A percentile compares a stretch with the other conserved stretches of the same genome.
These are phyloP conservation scores for Patella vulgata DNA, from an alignment of 1,140 invertebrate genomes.

Conservation along the genomic window DNA sequence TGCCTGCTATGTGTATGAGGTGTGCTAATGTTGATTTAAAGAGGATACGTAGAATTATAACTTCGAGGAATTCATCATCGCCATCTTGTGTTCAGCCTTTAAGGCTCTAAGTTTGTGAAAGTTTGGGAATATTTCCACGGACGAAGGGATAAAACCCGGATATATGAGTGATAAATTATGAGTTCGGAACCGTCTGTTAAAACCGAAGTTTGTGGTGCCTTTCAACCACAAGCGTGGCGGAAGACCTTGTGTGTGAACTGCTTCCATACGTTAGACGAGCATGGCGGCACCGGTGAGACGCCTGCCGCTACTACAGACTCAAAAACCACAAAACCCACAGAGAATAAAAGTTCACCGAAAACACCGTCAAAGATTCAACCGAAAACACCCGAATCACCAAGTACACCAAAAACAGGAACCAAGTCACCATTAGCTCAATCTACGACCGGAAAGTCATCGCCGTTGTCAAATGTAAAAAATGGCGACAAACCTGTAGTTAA, in stretches of 20 bases:
- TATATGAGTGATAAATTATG: too few relatives aligned
- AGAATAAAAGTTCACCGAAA: too few relatives aligned
- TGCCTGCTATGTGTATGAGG: too few relatives aligned
- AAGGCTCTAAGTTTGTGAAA: too few relatives aligned
- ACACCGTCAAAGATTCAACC: neutral
- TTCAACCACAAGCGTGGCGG: slow-evolving; percentile 64
- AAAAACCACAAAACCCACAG: neutral
- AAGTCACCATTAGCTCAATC: neutral
- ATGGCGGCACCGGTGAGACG: slow-evolving; percentile 18
- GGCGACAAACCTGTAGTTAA: neutral
- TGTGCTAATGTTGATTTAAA: too few relatives aligned
- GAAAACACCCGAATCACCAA: neutral
- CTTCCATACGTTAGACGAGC: slow-evolving; percentile 56
- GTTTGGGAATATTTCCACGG: too few relatives aligned
- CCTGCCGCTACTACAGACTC: slow-evolving; percentile 1
- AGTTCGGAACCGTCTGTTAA: too few relatives aligned
- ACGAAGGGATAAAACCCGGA: too few relatives aligned
- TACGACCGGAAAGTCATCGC: neutral
- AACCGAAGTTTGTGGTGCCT: slow-evolving; percentile 49
- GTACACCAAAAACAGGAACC: neutral
- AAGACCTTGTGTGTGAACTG: slow-evolving; percentile 64
- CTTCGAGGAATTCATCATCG: too few relatives aligned
- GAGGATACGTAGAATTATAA: too few relatives aligned
- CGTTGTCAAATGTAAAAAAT: neutral
- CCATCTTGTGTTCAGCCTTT: too few relatives aligned